Evolutionary conservation across 2,888 invertebrate genomes (phyloP), one percentile per base, ranked within the genome.

Genomic region (Amblyteles armatorius): DNA sequence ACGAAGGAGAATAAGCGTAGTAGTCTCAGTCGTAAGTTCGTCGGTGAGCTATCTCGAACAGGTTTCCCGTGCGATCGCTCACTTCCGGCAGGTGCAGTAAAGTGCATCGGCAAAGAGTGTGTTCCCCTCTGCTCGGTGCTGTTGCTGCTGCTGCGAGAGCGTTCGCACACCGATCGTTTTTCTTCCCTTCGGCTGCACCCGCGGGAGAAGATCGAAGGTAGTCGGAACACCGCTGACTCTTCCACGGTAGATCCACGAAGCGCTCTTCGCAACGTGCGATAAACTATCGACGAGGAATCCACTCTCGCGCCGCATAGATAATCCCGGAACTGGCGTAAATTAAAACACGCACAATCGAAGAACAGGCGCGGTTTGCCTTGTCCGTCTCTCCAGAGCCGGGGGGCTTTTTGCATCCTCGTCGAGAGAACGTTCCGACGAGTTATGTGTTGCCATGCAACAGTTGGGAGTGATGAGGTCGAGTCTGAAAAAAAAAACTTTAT

Each of bases 31-130:
- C 82, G 84, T 77, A 79, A 82, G 69, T 74, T 79, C 78, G 81
- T 82, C 65, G 60, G 73, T 82, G 33, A 79, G 72, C 65, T 78
- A 78, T 79, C 82, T 72, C 82, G 84, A 86, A 84, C 86, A 86
- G 86, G 86, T 86, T 86, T 79, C 74, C 79, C 40, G 78, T 74
- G 80, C 77, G 78, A 84, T 86, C 84, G 73, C 69, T 86, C 87
- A 79, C 82, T 87, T 87, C 87, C 87, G 87, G 87, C 87, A 87
- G 87, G 82, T 85, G 85, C 85, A 72, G 76, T 60, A 85, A 80
- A 78, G 77, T 83, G 80, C 77, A 55, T 65, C 65, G 67, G 55
- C 77, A 26, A 80, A 33, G 40, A 80, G 50, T 72, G 33, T 19
- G 72, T 65, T 63, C 40, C 63, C 76, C 69, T 71, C 50, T 29